Base-by-base conservation (phyloP, 2,888 invertebrate species). In the Antitype chi region DNA sequence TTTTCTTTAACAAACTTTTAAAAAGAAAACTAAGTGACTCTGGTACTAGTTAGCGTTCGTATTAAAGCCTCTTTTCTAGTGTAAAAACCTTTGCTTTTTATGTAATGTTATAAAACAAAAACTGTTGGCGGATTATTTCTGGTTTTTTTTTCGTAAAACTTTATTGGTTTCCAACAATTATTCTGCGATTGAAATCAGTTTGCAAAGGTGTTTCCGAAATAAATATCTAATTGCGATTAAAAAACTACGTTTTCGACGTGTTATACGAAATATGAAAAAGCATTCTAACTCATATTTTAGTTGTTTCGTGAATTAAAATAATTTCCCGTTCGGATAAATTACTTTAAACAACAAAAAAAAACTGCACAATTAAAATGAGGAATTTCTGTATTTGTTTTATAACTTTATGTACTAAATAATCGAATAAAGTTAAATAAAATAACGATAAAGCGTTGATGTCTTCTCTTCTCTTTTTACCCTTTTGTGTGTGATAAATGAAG, bases 381-480 rank as follows among this genome's bases (percentile, higher is more conserved):
- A 43, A 15, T 25, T 20, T 28, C 15, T 1, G 0, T 17, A 28
- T n/a, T 20, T 0, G 6, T 28, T 11, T 23, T 28, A 5, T 59
- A 0, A 11, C 0, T 20, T 38, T n/a, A 4, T 59, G 1, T 9
- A 38, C 7, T 32, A 0, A 49, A 20, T 17, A 47, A 23, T 28
- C 8, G 20, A 38, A 23, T 17, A 9, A 49, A 28, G 9, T 57
- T 47, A n/a, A 28, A n/a, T 38, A 20, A 13, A 52, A 52, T 32
- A 47, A 28, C 2, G 1, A 11, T 13, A 13, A 43, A 71, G 53
- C 81, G 81, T 81, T 84, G 84, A 81, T 84, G 84, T 81, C 81
- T 81, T 81, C 68, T 68, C 15, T 43, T n/a, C n/a, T 6, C 2
- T 17, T 28, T 59, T 28, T 7, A 1, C 2, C 6, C 1, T 23